Base-by-base conservation (phyloP, 2,797 vertebrate genomes). In the Poecilia gillii region DNA sequence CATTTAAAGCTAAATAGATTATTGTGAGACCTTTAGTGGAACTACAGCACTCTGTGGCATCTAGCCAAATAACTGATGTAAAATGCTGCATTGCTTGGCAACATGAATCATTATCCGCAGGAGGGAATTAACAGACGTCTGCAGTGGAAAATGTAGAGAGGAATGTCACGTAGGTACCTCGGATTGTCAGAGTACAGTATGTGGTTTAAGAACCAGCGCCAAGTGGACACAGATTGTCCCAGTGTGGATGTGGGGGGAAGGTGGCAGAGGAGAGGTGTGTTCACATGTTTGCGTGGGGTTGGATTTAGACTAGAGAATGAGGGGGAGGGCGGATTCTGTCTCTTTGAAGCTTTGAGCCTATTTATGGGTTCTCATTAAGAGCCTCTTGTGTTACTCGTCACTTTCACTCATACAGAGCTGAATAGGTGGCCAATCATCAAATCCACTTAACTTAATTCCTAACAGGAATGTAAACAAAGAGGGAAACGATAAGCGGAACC, bases 31-130 rank as follows among this genome's bases (percentile, higher is more conserved):
- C 33, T 25, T n/a, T 75, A 45, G 80, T 51, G 39, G 72, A 79
- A 74, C 64, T 72, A 74, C 41, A 74, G 47, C 47, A 33, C 13
- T 39, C 53, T 18, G 45, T 72, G 74, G 80, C 79, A 66, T 73
- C 43, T 71, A 51, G 68, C 41, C 73, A 72, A 90, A 81, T 83
- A 78, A 84, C 83, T 85, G 86, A 88, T 88, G 88, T 80, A 88
- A 93, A 93, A 89, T 83, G 83, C 81, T 84, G 85, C 85, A 88
- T 83, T 89, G 92, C 91, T 91, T 92, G 91, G 87, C 90, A 92
- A 82, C 74, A 64, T 79, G 85, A 87, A 87, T 88, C 43, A 39
- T 75, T 85, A 90, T 89, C 90, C 87, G 83, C 84, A 79, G 88
- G 84, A 91, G 85, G 88, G 89, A 90, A 90, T 94, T 90, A 81